phyloP scores from a whole-genome alignment of 2,113 vertebrate genomes.

The Marcusenius ussheri region DNA sequence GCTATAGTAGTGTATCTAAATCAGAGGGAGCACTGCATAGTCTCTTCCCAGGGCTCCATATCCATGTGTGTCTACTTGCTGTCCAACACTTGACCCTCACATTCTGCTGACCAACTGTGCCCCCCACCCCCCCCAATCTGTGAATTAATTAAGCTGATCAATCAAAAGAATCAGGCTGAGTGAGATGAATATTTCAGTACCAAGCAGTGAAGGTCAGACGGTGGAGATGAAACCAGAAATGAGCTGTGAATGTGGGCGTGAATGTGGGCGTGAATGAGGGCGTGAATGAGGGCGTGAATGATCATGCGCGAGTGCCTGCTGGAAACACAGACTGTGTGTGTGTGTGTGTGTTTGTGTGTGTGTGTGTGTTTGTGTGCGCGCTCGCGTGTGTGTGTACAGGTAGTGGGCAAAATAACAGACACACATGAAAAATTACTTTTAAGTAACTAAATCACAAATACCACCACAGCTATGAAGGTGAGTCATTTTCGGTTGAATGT shows the following conservation, averaged over 20 bases:
- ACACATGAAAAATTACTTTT: background rate
- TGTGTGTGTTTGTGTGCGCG: too few relatives aligned
- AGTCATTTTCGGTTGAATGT: background rate
- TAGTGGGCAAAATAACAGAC: background rate
- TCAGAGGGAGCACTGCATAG: background rate
- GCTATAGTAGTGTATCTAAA: background rate
- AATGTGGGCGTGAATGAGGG: background rate
- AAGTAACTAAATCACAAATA: background rate
- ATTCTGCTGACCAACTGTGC: background rate
- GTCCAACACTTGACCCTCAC: background rate
- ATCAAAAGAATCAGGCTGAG: background rate
- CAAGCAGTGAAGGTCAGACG: slow-evolving; percentile 34
- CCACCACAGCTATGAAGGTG: background rate
- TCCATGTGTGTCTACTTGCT: background rate
- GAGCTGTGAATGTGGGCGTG: background rate
- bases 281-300: background rate
- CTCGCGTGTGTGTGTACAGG: background rate
- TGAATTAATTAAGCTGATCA: slow-evolving; percentile 6
- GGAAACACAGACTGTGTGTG: background rate
- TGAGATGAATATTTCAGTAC: slow-evolving; percentile 6
- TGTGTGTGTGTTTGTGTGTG: background rate
- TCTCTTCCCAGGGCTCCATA: background rate
- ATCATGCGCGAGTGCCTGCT: background rate
- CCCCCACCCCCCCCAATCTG: background rate
- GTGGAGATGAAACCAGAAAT: background rate